Evolutionary conservation across 2,797 vertebrate species (phyloP).

Genomic region (Notamacropus eugenii): DNA sequence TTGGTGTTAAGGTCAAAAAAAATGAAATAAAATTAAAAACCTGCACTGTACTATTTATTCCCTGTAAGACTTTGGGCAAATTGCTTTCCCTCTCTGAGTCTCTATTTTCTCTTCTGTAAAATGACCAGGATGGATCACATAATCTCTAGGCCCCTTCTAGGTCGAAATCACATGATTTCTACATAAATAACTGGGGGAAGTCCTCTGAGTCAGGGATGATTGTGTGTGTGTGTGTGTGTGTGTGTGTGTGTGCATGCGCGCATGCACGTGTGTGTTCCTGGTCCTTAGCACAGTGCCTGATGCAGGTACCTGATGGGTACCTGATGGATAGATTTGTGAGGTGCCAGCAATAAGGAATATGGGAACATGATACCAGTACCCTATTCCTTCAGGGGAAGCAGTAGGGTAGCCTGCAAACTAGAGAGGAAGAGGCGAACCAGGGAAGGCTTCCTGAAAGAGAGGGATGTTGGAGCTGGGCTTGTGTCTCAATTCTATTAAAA

Average conservation of each 20-base stretch:
- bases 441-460: not conserved
- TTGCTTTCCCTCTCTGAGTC: not conserved
- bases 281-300: not conserved
- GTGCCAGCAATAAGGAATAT: not conserved
- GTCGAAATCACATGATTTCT: not conserved
- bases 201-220: not conserved
- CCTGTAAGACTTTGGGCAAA: not conserved
- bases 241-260: not conserved
- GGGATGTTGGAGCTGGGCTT: not conserved
- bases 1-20: not conserved
- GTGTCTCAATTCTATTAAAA: not conserved
- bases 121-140: not conserved
- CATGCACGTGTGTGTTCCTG: not conserved
- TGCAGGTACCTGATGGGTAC: not conserved
- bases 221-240: not conserved
- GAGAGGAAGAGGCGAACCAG: not conserved
- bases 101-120: not conserved
- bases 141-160: not conserved
- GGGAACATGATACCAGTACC: not conserved
- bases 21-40: not conserved
- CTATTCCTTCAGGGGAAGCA: not conserved
- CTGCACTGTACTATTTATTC: not conserved
- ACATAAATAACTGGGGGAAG: not conserved
- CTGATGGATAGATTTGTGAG: not conserved
- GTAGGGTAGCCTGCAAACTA: not conserved